These are phyloP conservation scores for Thinocorus orbignyianus DNA, from an alignment of 2,113 vertebrate species.

Conservation along the genomic window DNA sequence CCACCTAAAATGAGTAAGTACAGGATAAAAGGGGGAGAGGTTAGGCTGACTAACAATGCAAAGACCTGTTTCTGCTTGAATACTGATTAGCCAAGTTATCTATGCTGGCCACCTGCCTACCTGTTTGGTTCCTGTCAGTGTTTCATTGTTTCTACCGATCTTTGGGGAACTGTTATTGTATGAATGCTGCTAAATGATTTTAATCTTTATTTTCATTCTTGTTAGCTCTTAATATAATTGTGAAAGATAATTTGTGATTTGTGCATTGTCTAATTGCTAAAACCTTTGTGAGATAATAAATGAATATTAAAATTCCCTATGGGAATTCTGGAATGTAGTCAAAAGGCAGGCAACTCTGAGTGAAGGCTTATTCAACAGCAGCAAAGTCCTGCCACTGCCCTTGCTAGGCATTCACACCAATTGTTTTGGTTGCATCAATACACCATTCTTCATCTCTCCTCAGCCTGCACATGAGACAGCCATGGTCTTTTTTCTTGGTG, in stretches of 20 bases:
- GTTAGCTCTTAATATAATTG: constrained; percentile 34
- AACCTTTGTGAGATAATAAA: background rate
- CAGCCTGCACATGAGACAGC: background rate
- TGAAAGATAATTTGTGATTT: constrained; percentile 2
- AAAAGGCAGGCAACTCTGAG: background rate
- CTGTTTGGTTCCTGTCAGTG: constrained; percentile 1
- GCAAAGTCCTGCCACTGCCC: background rate
- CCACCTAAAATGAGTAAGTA: background rate
- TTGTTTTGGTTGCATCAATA: background rate
- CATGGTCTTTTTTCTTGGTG: background rate
- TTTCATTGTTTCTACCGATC: constrained; percentile 11
- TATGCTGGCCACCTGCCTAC: constrained; percentile 11
- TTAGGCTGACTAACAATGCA: background rate
- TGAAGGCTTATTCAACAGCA: background rate
- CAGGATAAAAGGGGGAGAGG: background rate
- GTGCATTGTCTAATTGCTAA: background rate
- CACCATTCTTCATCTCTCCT: background rate
- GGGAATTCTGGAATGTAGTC: background rate
- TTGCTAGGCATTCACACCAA: background rate
- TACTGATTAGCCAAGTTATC: background rate
- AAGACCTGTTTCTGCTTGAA: background rate
- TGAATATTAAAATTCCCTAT: background rate
- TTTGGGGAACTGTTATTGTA: background rate
- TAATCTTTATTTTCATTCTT: constrained; percentile 41
- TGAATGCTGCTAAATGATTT: background rate